These are phyloP conservation scores for Mustela nigripes DNA, from an alignment of 2,113 vertebrate species.

Conservation along the genomic window DNA sequence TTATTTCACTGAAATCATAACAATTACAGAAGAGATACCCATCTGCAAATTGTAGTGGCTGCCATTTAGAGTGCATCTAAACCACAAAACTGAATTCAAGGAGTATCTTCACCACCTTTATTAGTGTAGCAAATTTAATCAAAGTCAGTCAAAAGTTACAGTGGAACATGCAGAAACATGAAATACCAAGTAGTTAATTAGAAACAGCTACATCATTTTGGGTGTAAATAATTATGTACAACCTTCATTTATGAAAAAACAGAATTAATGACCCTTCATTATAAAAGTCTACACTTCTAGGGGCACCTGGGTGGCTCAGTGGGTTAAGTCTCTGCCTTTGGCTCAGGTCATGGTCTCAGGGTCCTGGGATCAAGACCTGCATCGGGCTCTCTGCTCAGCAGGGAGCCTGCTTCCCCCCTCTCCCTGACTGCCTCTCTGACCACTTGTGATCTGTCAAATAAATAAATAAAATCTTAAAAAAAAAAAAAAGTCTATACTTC, in stretches of 20 bases:
- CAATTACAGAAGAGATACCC: conserved; percentile 36
- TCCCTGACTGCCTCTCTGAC: no score
- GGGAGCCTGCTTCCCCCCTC: no score
- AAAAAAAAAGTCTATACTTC: background rate
- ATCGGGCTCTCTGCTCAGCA: no score
- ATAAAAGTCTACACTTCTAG: background rate
- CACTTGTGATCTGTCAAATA: no score
- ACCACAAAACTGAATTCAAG: conserved; percentile 74
- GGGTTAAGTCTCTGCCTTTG: no score
- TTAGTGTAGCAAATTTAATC: conserved; percentile 72
- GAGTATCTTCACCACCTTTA: conserved; percentile 63
- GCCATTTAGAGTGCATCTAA: conserved; percentile 66
- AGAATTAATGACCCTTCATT: conserved; percentile 47
- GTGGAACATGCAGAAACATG: conserved; percentile 69
- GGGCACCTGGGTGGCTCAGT: no score
- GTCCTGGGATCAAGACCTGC: no score
- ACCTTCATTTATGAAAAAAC: conserved; percentile 68
- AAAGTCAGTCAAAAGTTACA: conserved; percentile 69
- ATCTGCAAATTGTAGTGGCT: conserved; percentile 54
- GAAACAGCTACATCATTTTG: conserved; percentile 60
- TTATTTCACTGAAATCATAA: conserved; percentile 63
- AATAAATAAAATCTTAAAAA: no score
- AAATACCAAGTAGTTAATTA: conserved; percentile 69
- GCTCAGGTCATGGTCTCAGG: no score
- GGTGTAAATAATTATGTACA: conserved; percentile 64